Base-by-base conservation (phyloP, 2,113 vertebrate species). In the Chascanopsetta lugubris region DNA sequence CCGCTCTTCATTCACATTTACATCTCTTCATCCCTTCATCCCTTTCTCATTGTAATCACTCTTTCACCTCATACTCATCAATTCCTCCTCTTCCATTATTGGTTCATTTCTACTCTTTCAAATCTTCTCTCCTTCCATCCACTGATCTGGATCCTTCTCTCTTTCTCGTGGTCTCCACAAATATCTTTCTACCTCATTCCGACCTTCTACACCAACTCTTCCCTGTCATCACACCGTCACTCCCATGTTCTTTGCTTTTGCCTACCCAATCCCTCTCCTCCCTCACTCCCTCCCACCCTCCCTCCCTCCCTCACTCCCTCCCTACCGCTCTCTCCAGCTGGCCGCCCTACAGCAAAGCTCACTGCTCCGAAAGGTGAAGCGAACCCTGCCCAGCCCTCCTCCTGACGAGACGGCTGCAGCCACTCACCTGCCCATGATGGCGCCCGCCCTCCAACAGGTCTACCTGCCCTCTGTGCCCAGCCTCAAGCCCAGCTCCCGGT, bases 381-480 rank as follows among this genome's bases (percentile, higher is more conserved):
- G 97, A 88, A 99, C 97, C 2, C 91, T 99, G 75, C 97, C 97
- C 79, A 99, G 96, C 88, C 97, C 97, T 8, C 97, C 97, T 4
- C 96, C 97, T 0, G 97, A 98, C 43, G 97, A 99, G 86, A 94
- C 90, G 5, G 43, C 51, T 7, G 29, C 83, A 72, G 72, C 89
- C 55, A 80, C 75, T 78, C 95, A 96, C 15, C 85, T 96, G 57
- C 93, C 96, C 80, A 91, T 96, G 89, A 92, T 94, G 80, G 94
- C 95, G 69, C 94, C 95, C 17, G 85, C 92, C 74, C 82, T 95
- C 62, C 91, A 94, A 72, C 96, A 98, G 86, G 93, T 96, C 87
- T 96, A 95, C 82, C 83, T 92, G 87, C 86, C 91, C 93, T 86
- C 93, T 89, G 79, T 94, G 94, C 90, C 92, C 94, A 88, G 90